Base-by-base conservation (phyloP, 2,888 invertebrate genomes). In the Amblyteles armatorius region DNA sequence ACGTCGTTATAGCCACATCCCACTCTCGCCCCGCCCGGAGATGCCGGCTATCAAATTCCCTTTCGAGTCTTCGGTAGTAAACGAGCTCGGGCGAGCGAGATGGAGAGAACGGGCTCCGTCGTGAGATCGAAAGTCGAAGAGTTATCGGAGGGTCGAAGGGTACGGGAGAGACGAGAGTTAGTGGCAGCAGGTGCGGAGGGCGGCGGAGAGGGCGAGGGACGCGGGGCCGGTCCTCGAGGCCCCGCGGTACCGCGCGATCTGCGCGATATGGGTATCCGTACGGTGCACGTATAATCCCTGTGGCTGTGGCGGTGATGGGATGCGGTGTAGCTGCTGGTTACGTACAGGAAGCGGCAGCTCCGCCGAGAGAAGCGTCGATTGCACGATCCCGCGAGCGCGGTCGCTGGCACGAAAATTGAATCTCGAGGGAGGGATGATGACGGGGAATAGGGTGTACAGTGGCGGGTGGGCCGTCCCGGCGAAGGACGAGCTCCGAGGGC, bases 321-420 rank as follows among this genome's bases (percentile, higher is more conserved):
- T 77, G 76, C 67, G 65, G 67, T 50, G 76, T 77, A 33, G 60
- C 60, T 63, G 67, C 40, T 55, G 81, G 77, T 83, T 86, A 84
- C 73, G 73, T 86, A 83, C 83, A 57, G 82, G 76, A 82, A 82
- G 71, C 78, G 65, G 48, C 79, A 52, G 67, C 72, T 73, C 72
- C 29, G 65, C 44, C 26, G 72, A 52, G 68, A 65, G 77, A 79
- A 85, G 79, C 85, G 81, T 85, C 83, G 85, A 86, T 88, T 87
- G 86, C 86, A 85, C 69, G 60, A 57, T 6, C 26, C 60, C 60
- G 60, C 60, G 74, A 36, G 68, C 40, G 33, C 72, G 69, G 68
- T 73, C 81, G 86, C 78, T 86, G 82, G 74, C 79, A 76, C 82
- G 87, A 81, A 86, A 87, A 88, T 88, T 87, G 86, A 86, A 88